Percentiles rank a stretch among this genome's conserved stretches.
Evolutionary conservation across 2,113 vertebrate species (phyloP).

Genomic region (Hemicordylus capensis): DNA sequence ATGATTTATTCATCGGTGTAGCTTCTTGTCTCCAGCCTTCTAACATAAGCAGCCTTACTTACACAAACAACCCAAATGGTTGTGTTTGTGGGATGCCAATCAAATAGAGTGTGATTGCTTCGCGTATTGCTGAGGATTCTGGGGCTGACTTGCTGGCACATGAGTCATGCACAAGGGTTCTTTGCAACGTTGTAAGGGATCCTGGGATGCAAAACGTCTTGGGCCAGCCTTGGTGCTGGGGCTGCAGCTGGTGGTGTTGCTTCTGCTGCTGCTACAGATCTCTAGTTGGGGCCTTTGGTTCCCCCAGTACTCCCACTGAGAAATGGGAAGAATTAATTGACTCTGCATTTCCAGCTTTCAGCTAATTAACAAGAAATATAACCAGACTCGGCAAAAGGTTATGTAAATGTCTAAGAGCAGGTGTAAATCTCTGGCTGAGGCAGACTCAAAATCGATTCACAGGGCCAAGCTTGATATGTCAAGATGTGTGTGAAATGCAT

Average conservation of each 20-base stretch:
- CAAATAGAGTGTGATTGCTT: background rate
- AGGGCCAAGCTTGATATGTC: background rate
- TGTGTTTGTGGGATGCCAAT: background rate
- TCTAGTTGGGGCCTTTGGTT: background rate
- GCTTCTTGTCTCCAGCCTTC: background rate
- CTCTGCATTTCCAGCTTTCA: conserved; percentile 9
- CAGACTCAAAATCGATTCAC: conserved; percentile 12
- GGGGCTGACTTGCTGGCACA: background rate
- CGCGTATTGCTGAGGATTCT: too few species aligned
- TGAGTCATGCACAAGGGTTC: background rate
- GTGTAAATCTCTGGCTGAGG: conserved; percentile 30
- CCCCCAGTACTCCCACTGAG: background rate
- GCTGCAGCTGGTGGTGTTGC: background rate
- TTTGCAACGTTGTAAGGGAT: background rate
- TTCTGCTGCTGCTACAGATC: background rate
- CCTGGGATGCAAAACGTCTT: background rate
- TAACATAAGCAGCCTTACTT: background rate
- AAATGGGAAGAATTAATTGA: conserved; percentile 24
- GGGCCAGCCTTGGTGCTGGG: background rate
- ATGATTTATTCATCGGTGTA: background rate
- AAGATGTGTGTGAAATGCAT: conserved; percentile 11
- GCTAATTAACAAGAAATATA: conserved; percentile 36
- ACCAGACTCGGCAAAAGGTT: conserved; percentile 18
- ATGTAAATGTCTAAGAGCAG: conserved; percentile 18
- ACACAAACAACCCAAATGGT: background rate